Evolutionary conservation across 92 coral and sea anemone species (phyloP), one percentile per base, ranked within the genome.

Genomic region (Micromussa lordhowensis): DNA sequence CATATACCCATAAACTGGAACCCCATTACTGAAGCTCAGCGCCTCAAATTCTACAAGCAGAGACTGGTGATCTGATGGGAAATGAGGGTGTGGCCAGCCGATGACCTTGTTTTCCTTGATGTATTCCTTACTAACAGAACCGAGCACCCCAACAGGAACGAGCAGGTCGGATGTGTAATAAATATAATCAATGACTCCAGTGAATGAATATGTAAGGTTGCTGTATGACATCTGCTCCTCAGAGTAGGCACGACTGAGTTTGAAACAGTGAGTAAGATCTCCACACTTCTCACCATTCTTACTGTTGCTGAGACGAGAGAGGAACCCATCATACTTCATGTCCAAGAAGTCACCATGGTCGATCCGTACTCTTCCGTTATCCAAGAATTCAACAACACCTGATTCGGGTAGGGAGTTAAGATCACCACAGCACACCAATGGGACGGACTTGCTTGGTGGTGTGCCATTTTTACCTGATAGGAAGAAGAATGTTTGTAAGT

Each of bases 1-100:
- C 15, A 90, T 63, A 49, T 93, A 95, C 17, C 95, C 96, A 88
- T 89, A 95, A 36, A 96, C 85, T 24, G 96, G 94, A 63, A 89
- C 95, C 28, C 92, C 95, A 40, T 86, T 88, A 84, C 77, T 77
- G 69, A 84, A 84, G 74, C 81, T 96, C 66, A 89, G 91, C 0
- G 96, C 96, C 88, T 98, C 99, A 87, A 98, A 98, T 86, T 98
- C 98, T 22, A 96, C 99, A 72, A 98, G 89, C 76, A 98, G 90
- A 22, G 96, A 89, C 88, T 98, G 99, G 80, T 98, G 99, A 86
- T 98, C 99, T 18, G 99, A 98, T 9, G 99, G 99, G 88, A 98
- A 98, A 83, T 98, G 99, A 15, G 99, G 99, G 84, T 98, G 99
- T 5, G 99, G 99, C 99, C 99, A 98, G 31, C 99, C 99, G 28